Evolutionary conservation across 2,113 vertebrate genomes (phyloP).

Genomic region (Neolamprologus sp.): DNA sequence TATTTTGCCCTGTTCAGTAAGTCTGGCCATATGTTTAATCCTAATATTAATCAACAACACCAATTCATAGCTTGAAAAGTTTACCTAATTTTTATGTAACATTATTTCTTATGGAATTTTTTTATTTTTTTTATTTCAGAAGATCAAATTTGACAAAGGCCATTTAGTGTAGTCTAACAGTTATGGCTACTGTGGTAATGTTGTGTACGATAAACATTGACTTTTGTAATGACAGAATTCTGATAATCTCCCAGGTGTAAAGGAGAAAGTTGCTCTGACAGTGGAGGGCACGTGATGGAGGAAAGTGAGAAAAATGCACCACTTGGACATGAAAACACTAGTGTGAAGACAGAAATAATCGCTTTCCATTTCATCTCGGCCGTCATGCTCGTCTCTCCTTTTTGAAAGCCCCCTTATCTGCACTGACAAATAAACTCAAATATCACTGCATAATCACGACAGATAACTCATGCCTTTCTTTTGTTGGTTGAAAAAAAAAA

Average conservation of each 20-base stretch:
- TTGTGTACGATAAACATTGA: not conserved
- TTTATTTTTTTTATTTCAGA: not conserved
- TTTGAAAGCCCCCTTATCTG: slow-evolving; percentile 25
- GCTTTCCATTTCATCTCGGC: not conserved
- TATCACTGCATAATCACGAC: slow-evolving; percentile 9
- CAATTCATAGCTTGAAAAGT: not conserved
- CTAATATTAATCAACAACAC: not conserved
- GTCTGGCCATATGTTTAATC: not conserved
- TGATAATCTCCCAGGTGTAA: not conserved
- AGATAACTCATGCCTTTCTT: not conserved
- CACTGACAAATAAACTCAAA: slow-evolving; percentile 31
- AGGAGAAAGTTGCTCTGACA: not conserved
- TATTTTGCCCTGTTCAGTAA: not conserved
- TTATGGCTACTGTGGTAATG: not conserved
- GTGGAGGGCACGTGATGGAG: not conserved
- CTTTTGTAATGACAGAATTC: not conserved
- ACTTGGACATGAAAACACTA: not conserved
- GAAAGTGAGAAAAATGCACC: not conserved
- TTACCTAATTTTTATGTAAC: not conserved
- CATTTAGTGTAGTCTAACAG: not conserved
- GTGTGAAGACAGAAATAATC: not conserved
- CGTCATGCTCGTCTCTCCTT: not conserved
- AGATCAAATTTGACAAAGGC: not conserved
- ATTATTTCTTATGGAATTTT: not conserved
- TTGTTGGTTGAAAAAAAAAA: not conserved